Base-by-base conservation (phyloP, 1,140 invertebrate genomes). In the Drosophila trapezifrons region DNA sequence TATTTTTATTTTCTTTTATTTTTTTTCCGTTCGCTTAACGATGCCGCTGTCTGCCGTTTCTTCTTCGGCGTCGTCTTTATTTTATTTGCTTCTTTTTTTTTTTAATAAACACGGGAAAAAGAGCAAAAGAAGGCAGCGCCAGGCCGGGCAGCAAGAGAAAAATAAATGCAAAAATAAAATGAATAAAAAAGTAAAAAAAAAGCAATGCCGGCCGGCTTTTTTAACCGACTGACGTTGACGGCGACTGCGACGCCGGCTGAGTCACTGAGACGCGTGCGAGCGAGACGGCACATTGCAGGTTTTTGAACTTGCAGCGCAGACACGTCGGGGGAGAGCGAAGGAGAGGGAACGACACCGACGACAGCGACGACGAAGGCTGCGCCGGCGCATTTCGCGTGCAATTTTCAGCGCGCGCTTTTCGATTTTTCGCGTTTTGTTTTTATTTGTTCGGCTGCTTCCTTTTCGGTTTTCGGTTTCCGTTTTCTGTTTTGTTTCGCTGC, bases 161-260 rank as follows among this genome's bases (percentile, higher is more conserved):
- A 42, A 49, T 49, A 60, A 38, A 52, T 43, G 35, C 35, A 54
- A 70, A 74, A 40, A 75, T 54, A 22, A 66, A 46, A 56, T 45
- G 15, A 46, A 20, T 35, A 20, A 20, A 66, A 57, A 51, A 4
- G 49, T 20, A 46, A 75, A 63, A 47, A 29, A 46, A 63, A 43
- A 22, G 37, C 73, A 73, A 80, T 77, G 83, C 82, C 82, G 82
- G 82, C 82, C 83, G 82, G 82, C 83, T 52, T 86, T 87, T 87
- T 86, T 86, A 78, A 69, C 83, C 78, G 83, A 81, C 49, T 80
- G 59, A 56, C 59, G 59, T 29, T 57, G 57, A 54, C 75, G 66
- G 75, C 52, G 45, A 37, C 49, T 52, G 47, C 56, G 47, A 37
- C 55, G 29, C 29, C 29, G 70, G 58, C 70, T 83, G 65, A 64